phyloP scores from a whole-genome alignment of 1,140 invertebrate genomes.

The Reticulitermes speratus region DNA sequence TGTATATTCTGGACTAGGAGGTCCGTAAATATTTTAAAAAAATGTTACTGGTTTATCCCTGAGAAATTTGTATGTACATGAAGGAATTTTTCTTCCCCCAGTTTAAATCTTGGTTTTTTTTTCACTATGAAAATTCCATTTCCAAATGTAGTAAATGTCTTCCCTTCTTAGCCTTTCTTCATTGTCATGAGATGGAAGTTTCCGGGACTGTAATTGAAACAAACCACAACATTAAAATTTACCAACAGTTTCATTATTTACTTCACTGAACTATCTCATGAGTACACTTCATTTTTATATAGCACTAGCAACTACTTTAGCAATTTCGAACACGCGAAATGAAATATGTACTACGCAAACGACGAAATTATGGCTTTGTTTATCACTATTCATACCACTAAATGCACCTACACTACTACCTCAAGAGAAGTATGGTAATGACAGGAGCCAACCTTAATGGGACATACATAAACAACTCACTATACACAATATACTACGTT shows the following conservation, averaged over 20 bases:
- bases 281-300: background rate
- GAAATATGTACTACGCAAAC: background rate
- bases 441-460: background rate
- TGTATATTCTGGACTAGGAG: constrained; percentile 17
- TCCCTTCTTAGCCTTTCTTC: constrained; percentile 31
- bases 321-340: background rate
- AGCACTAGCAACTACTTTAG: background rate
- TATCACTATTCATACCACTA: background rate
- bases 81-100: constrained; percentile 22
- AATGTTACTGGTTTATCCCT: constrained; percentile 31
- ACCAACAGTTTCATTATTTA: background rate
- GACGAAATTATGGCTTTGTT: background rate
- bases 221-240: background rate
- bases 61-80: constrained; percentile 27
- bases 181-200: constrained; percentile 30
- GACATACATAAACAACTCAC: background rate
- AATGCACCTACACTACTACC: background rate
- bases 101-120: constrained; percentile 12
- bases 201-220: constrained; percentile 29
- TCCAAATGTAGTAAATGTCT: constrained; percentile 29
- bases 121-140: constrained; percentile 27
- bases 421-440: background rate
- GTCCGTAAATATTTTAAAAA: constrained; percentile 23
- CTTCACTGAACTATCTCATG: background rate
- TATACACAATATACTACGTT: background rate